Evolutionary conservation across 1,140 invertebrate genomes (phyloP), one percentile per base, ranked within the genome.

Genomic region (Probaryconus sp.): DNA sequence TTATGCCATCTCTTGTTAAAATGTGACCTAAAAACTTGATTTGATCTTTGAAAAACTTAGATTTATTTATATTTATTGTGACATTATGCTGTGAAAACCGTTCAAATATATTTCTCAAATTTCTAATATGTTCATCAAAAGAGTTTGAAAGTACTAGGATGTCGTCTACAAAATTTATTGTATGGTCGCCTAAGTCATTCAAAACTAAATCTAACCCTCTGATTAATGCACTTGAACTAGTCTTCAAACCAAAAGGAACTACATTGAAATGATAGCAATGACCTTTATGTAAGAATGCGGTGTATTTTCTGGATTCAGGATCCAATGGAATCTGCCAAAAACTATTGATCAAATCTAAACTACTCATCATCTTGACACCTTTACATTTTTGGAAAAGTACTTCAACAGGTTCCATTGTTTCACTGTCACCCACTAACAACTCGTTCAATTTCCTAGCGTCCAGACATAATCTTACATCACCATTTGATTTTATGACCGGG

Each of bases 311-410:
- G 24, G 77, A 81, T 0, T 78, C 67, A 10, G 43, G 26, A 2
- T 30, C 38, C 9, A 85, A 24, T 0, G 81, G 80, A 3, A 84
- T 71, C 68, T 85, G 82, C 75, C 84, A 87, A 47, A 86, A 87
- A 2, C 82, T 81, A 40, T 76, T 78, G 6, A 72, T 78, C 18
- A 85, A 48, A 58, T 85, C 83, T 1, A 85, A 61, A 5, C 70
- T 69, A 3, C 78, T 78, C 20, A 85, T 75, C 9, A 55, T 56
- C 6, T 24, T 28, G 0, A 74, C 60, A 0, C 47, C 63, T 4
- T 30, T 13, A 64, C 45, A 81, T 20, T 40, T 69, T 58, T 43
- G 74, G 50, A 68, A 82, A 17, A 83, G 28, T 2, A 80, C 30
- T 37, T 84, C 82, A 11, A 76, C 50, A n/a, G 76, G 10, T 6